These are phyloP conservation scores for Anabas testudineus DNA, from an alignment of 2,797 vertebrate genomes.

Conservation along the genomic window DNA sequence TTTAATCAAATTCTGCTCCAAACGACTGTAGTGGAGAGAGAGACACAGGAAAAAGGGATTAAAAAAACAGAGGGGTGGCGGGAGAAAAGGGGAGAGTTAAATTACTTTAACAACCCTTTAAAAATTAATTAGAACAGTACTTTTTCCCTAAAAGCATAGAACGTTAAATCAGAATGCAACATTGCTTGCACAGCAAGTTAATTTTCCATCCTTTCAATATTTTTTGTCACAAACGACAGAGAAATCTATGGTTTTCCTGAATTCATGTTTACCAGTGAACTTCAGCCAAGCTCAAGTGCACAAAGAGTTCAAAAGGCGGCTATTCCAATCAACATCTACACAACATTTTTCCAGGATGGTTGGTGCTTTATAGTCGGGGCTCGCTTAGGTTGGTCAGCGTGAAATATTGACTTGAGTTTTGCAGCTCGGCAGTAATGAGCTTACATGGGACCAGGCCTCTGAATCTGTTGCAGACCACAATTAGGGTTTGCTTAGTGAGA, in stretches of 20 bases:
- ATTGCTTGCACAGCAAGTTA: background rate
- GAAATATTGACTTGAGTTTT: constrained; percentile 36
- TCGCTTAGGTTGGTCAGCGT: constrained; percentile 37
- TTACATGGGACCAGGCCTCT: constrained; percentile 27
- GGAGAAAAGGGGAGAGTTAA: background rate
- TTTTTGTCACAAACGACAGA: constrained; percentile 9
- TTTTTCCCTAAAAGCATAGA: constrained; percentile 4
- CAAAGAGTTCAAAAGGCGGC: constrained; percentile 44
- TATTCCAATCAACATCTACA: constrained; percentile 54
- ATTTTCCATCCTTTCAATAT: constrained; percentile 20
- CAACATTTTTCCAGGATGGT: constrained; percentile 36
- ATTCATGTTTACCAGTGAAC: constrained; percentile 9
- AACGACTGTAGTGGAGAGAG: constrained; percentile 85
- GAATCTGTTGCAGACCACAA: constrained; percentile 6
- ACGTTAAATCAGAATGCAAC: background rate
- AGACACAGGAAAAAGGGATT: background rate
- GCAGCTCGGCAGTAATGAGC: constrained; percentile 44
- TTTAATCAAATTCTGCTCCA: constrained; percentile 98
- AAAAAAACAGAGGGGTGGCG: background rate
- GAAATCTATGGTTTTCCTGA: constrained; percentile 12
- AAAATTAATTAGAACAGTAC: background rate
- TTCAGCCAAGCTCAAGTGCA: constrained; percentile 13
- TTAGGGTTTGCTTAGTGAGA: constrained; percentile 16
- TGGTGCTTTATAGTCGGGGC: constrained; percentile 33
- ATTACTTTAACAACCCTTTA: constrained; percentile 25